phyloP scores from a whole-genome alignment of 2,113 vertebrate species.

The Sander lucioperca region DNA sequence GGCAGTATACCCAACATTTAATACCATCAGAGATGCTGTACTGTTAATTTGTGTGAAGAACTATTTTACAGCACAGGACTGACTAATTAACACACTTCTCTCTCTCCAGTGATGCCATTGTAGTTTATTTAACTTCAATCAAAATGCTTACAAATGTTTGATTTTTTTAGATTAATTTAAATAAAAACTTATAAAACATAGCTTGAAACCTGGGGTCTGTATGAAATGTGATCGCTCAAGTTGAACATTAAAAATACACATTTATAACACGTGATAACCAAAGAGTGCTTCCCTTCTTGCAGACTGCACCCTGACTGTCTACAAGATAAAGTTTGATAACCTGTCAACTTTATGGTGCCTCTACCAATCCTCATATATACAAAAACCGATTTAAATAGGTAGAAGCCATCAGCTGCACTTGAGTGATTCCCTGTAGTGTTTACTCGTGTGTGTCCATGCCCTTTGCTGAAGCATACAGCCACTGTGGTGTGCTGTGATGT shows the following conservation, averaged over 20 bases:
- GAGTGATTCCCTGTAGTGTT: slow-evolving; percentile 42
- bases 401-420: slow-evolving; percentile 54
- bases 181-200: slow-evolving; percentile 62
- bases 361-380: slow-evolving; percentile 62
- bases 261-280: slow-evolving; percentile 18
- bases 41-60: slow-evolving; percentile 1
- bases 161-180: slow-evolving; percentile 48
- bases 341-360: slow-evolving; percentile 11
- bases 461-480: slow-evolving; percentile 23
- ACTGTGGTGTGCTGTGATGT: slow-evolving; percentile 33
- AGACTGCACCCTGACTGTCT: slow-evolving; percentile 30
- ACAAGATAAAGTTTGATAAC: slow-evolving; percentile 3
- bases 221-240: slow-evolving; percentile 53
- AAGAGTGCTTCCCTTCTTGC: slow-evolving; percentile 56
- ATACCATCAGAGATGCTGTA: not conserved
- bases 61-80: not conserved
- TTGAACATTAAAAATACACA: slow-evolving; percentile 44
- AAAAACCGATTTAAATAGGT: slow-evolving; percentile 68
- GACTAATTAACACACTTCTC: slow-evolving; percentile 4
- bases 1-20: not conserved
- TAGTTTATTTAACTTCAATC: slow-evolving; percentile 48
- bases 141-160: slow-evolving; percentile 38
- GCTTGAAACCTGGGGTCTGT: slow-evolving; percentile 41
- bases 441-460: slow-evolving; percentile 8
- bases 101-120: slow-evolving; percentile 5